Conservation (phyloP, 2,888 invertebrate genomes). For the Leucophora obtusa region DNA sequence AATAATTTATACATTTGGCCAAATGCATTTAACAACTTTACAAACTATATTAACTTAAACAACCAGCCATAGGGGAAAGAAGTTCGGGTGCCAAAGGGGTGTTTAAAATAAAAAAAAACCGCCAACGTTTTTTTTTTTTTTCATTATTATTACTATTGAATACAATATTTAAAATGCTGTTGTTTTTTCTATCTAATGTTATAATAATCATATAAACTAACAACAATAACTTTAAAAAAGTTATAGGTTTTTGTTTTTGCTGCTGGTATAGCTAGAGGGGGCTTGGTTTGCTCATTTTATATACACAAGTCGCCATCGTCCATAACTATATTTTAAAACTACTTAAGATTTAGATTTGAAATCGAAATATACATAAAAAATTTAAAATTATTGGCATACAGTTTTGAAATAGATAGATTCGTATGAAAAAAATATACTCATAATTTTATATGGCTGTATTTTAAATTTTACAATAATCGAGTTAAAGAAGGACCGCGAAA, state of each 20-base stretch:
- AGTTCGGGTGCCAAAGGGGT: neutral
- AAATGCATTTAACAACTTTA: constrained; percentile 26
- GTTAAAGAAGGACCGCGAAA: neutral
- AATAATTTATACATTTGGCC: constrained; percentile 22
- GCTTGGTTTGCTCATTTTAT: constrained; percentile 19
- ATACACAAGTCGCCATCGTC: constrained; percentile 32
- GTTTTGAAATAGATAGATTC: neutral
- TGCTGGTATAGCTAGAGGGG: constrained; percentile 15
- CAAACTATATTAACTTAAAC: neutral
- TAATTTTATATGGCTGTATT: constrained; percentile 28
- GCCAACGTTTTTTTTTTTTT: constrained; percentile 17
- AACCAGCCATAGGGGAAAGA: neutral
- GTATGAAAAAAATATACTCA: constrained; percentile 29
- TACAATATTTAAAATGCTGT: neutral
- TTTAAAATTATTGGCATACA: constrained; percentile 28
- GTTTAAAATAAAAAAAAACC: neutral
- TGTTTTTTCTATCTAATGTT: constrained; percentile 13
- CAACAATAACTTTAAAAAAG: constrained; percentile 24
- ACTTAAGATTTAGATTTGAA: constrained; percentile 39
- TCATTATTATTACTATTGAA: too few species aligned
- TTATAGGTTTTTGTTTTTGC: constrained; percentile 3
- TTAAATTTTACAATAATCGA: neutral
- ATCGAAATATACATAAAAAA: constrained; percentile 19
- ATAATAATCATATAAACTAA: constrained; percentile 32
- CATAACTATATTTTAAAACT: constrained; percentile 11